Base-by-base conservation (phyloP, 2,797 vertebrate species). In the Podargus strigoides region DNA sequence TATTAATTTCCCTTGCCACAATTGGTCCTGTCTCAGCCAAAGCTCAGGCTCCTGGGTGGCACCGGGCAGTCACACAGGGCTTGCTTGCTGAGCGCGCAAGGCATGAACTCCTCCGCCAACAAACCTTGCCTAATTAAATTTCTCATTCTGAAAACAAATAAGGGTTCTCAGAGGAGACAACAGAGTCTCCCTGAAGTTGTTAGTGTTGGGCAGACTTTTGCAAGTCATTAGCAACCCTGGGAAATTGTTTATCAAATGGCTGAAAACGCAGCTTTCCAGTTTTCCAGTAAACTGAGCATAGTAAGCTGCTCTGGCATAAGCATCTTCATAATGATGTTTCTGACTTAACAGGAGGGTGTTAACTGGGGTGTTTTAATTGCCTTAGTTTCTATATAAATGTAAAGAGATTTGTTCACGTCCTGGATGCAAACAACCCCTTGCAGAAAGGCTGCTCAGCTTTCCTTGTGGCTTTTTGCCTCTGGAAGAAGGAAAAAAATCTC, bases 341-440 rank as follows among this genome's bases (percentile, higher is more conserved):
- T 74, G 91, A 91, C 87, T 67, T 94, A 92, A 87, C 82, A 93
- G 91, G 89, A 93, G 94, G 52, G 85, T n/a, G n/a, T n/a, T n/a
- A 79, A 91, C 89, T 87, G 93, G 89, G 75, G 91, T 82, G 94
- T 60, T 96, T 89, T 95, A 89, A 96, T 93, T 93, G 94, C 79
- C 53, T 94, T 89, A 26, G 87, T 92, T 96, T 93, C 89, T 91
- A 94, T 95, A 89, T 87, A 93, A 93, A 89, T 52, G 24, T 67
- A 37, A 82, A 79, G 89, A 52, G 56, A 87, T 93, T 95, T 89
- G 85, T 83, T 64, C 75, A 80, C 3, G 2, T 85, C 89, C 59
- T 49, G 72, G 84, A 73, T 89, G 64, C 89, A 95, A 95, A 87
- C 3, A 3, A 34, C 62, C 80, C 67, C 55, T 81, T 78, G 47